Base-by-base conservation (phyloP, 1,140 invertebrate genomes). In the Heterodera schachtii region DNA sequence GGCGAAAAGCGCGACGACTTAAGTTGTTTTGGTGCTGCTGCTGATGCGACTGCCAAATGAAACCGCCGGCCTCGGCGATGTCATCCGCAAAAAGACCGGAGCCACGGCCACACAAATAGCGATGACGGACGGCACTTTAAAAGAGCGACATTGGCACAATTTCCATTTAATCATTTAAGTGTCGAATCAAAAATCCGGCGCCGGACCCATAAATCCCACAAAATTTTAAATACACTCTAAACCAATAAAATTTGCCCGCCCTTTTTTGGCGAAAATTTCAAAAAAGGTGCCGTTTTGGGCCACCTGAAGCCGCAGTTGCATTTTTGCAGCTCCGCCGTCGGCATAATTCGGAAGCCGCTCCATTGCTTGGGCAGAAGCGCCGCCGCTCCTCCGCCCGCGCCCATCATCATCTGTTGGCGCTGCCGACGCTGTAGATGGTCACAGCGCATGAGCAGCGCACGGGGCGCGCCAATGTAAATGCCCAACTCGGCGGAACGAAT, bases 111-210 rank as follows among this genome's bases (percentile, higher is more conserved):
- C 84, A 84, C 3, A 87, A 52, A 79, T 82, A 86, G 16, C 86
- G 85, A 84, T 87, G 84, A 4, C 86, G 86, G 49, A 88, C 86
- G 31, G 85, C 86, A 67, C 82, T 84, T 13, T 75, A 78, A n/a
- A 52, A 13, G 31, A 43, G 41, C 69, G 41, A 43, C 3, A 6
- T 73, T 41, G 44, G 16, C 66, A 70, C 47, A 78, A 79, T 31
- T 31, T 31, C 31, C 31, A 31, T 31, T 31, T 31, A 31, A 31
- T 31, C 31, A 31, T 31, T 31, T 31, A 31, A 31, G 31, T 31
- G 31, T 31, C 31, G 31, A 31, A 31, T 31, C 31, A 31, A 31
- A 31, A 31, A 31, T 31, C 31, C 31, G 31, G 31, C 31, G 31
- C 31, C 31, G 31, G 31, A 31, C 31, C 31, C 31, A 31, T 31